phyloP scores from a whole-genome alignment of 1,140 invertebrate genomes.

The Medauroidea extradentata region DNA sequence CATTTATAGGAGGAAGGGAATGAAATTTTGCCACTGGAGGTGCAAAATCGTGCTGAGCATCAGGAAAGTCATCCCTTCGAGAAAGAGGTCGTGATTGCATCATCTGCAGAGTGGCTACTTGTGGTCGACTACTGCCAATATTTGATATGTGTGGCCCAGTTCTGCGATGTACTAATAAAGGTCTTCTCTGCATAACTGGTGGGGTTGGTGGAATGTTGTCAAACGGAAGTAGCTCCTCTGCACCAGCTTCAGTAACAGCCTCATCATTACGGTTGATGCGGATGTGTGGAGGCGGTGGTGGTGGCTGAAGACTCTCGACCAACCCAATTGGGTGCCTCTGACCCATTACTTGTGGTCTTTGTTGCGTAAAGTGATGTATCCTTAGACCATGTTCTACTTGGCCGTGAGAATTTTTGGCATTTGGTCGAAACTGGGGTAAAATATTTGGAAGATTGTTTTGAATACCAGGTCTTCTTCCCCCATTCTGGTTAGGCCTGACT shows the following conservation, averaged over 20 bases:
- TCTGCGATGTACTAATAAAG: constrained; percentile 18
- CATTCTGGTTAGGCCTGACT: too few species aligned
- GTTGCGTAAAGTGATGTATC: background rate
- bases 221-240: background rate
- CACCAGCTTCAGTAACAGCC: background rate
- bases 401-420: constrained; percentile 37
- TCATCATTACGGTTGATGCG: constrained; percentile 6
- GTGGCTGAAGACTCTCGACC: constrained; percentile 46
- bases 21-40: background rate
- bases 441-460: constrained; percentile 56
- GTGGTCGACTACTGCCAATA: background rate
- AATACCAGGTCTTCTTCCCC: constrained; percentile 12
- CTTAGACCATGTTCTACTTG: background rate
- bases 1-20: background rate
- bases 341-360: too few species aligned
- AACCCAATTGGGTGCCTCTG: constrained; percentile 35
- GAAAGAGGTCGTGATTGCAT: constrained; percentile 39
- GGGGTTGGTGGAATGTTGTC: background rate
- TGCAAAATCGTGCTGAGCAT: background rate
- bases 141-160: constrained; percentile 28
- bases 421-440: constrained; percentile 64
- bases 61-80: constrained; percentile 6
- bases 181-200: background rate
- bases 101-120: constrained; percentile 61
- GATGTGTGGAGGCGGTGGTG: constrained; percentile 38